Conservation (phyloP, 92 coral and sea anemone genomes). For the Paragorgia papillata region DNA sequence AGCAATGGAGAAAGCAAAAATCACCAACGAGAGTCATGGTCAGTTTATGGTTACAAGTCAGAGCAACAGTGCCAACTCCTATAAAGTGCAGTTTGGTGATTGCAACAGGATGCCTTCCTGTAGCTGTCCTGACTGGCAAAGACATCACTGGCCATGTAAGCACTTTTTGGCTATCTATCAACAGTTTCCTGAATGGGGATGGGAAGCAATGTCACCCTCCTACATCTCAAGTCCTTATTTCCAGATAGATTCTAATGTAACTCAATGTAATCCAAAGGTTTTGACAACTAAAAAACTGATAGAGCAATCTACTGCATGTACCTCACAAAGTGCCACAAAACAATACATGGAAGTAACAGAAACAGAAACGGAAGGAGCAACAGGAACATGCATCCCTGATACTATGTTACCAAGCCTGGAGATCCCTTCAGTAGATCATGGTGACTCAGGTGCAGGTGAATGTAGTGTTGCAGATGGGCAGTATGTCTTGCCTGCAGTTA, state of each 20-base stretch:
- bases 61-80: too few relatives aligned
- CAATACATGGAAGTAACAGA: background rate
- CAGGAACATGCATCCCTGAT: background rate
- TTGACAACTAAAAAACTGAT: background rate
- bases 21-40: background rate
- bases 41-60: too few relatives aligned
- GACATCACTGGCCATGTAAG: constrained; percentile 50
- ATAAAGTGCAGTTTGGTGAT: too few relatives aligned
- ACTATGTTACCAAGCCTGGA: constrained; percentile 2
- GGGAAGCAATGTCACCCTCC: constrained; percentile 30
- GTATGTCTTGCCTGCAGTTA: constrained; percentile 2
- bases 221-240: constrained; percentile 41
- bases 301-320: background rate
- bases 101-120: too few relatives aligned
- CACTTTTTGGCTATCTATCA: constrained; percentile 49
- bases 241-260: constrained; percentile 34
- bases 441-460: background rate
- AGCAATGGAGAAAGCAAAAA: constrained; percentile 5
- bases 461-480: background rate
- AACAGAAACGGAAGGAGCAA: too few relatives aligned
- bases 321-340: background rate
- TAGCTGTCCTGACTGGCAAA: too few relatives aligned
- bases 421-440: background rate
- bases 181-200: constrained; percentile 43
- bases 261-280: constrained; percentile 1